These are phyloP conservation scores for Poliocrania exsul DNA, from an alignment of 2,797 vertebrate species.

Conservation along the genomic window DNA sequence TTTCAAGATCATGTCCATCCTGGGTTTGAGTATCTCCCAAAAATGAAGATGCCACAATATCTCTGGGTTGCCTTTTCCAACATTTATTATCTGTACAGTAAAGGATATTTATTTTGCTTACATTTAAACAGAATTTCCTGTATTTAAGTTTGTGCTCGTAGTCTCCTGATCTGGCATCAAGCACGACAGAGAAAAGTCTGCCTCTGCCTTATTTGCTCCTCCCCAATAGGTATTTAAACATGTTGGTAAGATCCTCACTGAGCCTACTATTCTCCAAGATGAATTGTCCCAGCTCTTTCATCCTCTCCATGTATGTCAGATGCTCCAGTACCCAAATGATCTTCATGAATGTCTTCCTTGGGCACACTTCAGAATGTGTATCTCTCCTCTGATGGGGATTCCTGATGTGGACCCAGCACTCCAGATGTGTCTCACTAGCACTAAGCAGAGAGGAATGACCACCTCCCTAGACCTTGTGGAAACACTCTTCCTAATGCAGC, in stretches of 20 bases:
- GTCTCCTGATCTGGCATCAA: rapidly evolving
- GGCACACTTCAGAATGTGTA: not conserved
- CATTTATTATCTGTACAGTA: not conserved
- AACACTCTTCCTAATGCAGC: not conserved
- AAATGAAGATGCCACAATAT: not conserved
- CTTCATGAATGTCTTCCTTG: not conserved
- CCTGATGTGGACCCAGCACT: not conserved
- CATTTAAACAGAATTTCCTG: not conserved
- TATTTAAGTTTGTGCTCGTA: not conserved
- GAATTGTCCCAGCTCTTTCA: not conserved
- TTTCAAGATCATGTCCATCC: not conserved
- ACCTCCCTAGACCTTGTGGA: not conserved
- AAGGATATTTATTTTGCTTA: not conserved
- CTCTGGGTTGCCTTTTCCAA: not conserved
- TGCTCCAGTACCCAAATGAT: not conserved
- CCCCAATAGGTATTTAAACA: not conserved
- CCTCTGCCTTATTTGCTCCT: not conserved
- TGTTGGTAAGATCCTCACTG: not conserved
- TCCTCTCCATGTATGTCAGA: not conserved
- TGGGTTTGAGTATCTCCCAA: not conserved
- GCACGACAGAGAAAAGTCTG: not conserved
- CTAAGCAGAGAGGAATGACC: not conserved
- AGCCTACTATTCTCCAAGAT: not conserved
- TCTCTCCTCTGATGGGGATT: not conserved
- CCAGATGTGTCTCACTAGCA: not conserved